Conservation (phyloP, 2,797 vertebrate species). For the Pseudomugil tenellus region DNA sequence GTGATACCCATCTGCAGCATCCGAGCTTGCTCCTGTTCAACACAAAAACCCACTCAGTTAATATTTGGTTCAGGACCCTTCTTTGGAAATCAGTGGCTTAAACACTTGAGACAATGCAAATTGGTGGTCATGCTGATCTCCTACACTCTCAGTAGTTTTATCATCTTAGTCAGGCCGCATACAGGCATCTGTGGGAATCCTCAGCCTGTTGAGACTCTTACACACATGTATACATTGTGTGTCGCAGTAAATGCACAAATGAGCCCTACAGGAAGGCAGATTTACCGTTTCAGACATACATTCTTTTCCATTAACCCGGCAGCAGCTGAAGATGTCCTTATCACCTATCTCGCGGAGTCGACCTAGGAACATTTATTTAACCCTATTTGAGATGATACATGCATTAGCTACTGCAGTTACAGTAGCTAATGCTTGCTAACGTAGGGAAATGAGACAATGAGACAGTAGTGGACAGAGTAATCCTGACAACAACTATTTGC, state of each 20-base stretch:
- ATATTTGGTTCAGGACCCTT: background rate
- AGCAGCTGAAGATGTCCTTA: background rate
- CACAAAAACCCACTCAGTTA: slow-evolving; percentile 15
- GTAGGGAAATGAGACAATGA: too few relatives aligned
- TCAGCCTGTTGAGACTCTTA: background rate
- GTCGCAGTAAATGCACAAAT: background rate
- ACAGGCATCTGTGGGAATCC: background rate
- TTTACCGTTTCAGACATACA: background rate
- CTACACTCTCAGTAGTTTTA: slow-evolving; percentile 10
- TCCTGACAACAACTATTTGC: background rate
- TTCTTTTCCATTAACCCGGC: background rate
- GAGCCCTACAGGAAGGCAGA: background rate
- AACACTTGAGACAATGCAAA: slow-evolving; percentile 23
- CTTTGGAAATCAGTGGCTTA: slow-evolving; percentile 3
- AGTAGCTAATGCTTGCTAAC: too few relatives aligned
- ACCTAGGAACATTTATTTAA: background rate
- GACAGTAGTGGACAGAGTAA: background rate
- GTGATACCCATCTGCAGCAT: slow-evolving; percentile 99
- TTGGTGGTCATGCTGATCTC: slow-evolving; percentile 17
- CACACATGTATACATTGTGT: background rate
- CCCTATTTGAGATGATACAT: background rate
- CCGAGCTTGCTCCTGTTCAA: slow-evolving; percentile 90
- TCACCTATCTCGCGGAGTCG: background rate
- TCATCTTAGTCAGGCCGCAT: slow-evolving; percentile 12
- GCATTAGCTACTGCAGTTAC: background rate